Conservation (phyloP, 2,113 vertebrate species). For the Planiliza haematocheilus region DNA sequence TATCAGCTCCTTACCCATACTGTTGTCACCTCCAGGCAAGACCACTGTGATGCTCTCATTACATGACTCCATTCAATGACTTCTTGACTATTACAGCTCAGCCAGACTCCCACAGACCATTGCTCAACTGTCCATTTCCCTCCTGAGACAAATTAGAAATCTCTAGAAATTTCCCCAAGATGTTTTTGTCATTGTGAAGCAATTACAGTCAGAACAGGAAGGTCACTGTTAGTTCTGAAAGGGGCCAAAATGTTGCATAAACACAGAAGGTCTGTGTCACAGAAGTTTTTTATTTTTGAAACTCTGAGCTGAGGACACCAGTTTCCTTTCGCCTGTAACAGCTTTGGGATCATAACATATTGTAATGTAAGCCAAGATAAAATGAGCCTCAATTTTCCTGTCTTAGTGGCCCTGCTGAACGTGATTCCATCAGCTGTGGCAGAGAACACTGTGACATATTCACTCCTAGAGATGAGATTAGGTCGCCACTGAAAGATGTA, state of each 20-base stretch:
- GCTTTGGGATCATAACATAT: constrained; percentile 47
- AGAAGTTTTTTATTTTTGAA: background rate
- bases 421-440: constrained; percentile 54
- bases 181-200: background rate
- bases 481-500: constrained; percentile 44
- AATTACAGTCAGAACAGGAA: background rate
- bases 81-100: background rate
- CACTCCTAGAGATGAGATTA: constrained; percentile 53
- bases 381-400: constrained; percentile 46
- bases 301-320: constrained; percentile 6
- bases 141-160: background rate
- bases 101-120: background rate
- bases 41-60: background rate
- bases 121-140: background rate
- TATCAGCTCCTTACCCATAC: background rate
- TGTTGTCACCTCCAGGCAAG: background rate
- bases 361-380: constrained; percentile 51
- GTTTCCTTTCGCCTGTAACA: constrained; percentile 12
- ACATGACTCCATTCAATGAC: background rate
- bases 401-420: constrained; percentile 45
- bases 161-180: background rate
- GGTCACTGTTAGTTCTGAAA: background rate
- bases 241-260: background rate
- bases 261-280: background rate
- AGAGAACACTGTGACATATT: constrained; percentile 41